phyloP scores from a whole-genome alignment of 2,113 vertebrate species.

The Vulpes vulpes region DNA sequence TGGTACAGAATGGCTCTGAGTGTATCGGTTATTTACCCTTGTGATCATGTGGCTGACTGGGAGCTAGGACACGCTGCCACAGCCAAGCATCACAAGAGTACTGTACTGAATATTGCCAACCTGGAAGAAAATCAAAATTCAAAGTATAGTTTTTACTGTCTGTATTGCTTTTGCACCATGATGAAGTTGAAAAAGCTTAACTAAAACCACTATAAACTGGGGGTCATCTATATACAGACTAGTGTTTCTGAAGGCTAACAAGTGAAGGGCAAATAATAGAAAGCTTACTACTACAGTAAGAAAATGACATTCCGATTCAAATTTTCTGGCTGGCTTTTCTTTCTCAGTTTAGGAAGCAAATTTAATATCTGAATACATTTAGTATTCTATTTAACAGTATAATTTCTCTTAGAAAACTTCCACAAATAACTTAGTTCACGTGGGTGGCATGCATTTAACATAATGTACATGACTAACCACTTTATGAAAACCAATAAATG shows the following conservation, averaged over 20 bases:
- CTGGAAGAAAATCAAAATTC: not conserved
- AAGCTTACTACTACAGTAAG: not conserved
- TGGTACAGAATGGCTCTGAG: not conserved
- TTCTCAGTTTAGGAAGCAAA: not conserved
- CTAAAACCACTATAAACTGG: not conserved
- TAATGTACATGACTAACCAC: not conserved
- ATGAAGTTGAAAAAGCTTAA: not conserved
- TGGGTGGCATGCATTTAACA: not conserved
- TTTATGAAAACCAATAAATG: not conserved
- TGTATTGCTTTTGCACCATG: not conserved
- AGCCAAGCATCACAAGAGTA: not conserved
- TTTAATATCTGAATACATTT: not conserved
- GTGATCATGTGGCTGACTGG: not conserved
- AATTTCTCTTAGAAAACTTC: conserved; percentile 48
- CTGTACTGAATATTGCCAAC: not conserved
- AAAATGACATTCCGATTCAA: not conserved
- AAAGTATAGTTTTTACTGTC: not conserved
- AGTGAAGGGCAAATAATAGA: not conserved
- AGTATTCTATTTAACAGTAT: conserved; percentile 31
- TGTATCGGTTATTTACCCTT: not conserved
- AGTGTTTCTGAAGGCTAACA: not conserved
- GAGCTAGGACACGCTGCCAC: not conserved
- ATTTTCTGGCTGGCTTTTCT: not conserved
- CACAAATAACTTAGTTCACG: conserved; percentile 21
- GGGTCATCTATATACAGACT: not conserved